Evolutionary conservation across 2,113 vertebrate species (phyloP).

Genomic region (Erinaceus europaeus): DNA sequence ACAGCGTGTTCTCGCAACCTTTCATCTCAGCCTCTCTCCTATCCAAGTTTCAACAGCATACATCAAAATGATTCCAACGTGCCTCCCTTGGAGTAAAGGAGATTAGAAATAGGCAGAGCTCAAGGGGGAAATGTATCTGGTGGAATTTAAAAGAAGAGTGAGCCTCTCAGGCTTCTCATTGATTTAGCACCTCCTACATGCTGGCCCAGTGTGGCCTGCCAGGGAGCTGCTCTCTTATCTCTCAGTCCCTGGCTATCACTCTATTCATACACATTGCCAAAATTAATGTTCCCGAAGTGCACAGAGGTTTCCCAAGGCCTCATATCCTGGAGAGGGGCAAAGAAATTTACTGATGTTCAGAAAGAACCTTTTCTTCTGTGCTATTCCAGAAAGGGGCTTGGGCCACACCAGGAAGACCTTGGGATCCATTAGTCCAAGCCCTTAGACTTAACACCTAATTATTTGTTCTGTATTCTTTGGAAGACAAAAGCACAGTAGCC

Average conservation of each 20-base stretch:
- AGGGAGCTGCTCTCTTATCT: neutral
- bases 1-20: neutral
- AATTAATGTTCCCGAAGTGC: too few species aligned
- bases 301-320: neutral
- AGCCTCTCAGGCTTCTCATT: neutral
- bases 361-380: neutral
- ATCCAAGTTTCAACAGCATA: neutral
- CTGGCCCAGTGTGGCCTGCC: neutral
- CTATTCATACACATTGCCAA: neutral
- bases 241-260: neutral
- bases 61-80: constrained; percentile 9
- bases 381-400: neutral
- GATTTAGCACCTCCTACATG: neutral
- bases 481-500: neutral
- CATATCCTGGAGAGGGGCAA: neutral
- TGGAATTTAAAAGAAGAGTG: neutral
- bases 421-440: neutral
- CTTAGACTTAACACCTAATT: neutral
- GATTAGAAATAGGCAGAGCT: neutral
- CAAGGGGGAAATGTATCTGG: neutral
- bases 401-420: neutral
- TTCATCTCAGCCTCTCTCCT: neutral
- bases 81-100: neutral
- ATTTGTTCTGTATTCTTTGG: neutral
- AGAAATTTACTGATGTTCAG: neutral